Evolutionary conservation across 2,113 vertebrate species (phyloP).

Genomic region (Myocastor coypus): DNA sequence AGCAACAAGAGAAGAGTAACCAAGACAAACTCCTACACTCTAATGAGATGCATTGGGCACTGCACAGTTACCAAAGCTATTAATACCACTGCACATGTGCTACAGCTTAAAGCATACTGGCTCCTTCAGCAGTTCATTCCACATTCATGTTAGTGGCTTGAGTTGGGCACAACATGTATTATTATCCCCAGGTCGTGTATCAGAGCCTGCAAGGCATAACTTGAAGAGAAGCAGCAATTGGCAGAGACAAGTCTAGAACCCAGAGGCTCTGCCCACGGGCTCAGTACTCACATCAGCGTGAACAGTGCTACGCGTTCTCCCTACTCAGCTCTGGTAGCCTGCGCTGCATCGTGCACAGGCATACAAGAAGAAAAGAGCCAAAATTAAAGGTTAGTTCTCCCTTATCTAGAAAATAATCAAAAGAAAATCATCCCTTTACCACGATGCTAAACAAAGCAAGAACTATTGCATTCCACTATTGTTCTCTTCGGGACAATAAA

Average conservation of each 20-base stretch:
- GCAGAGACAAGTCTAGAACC: neutral
- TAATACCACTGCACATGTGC: neutral
- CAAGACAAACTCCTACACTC: too few relatives aligned
- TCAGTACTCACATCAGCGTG: neutral
- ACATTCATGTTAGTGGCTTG: neutral
- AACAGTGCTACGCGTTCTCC: neutral
- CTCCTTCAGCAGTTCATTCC: neutral
- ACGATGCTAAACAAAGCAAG: neutral
- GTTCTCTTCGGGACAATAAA: neutral
- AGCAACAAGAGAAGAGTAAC: too few relatives aligned
- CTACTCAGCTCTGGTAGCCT: neutral
- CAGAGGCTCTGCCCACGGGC: neutral
- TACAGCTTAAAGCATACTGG: neutral
- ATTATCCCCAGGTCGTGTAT: neutral
- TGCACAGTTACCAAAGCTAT: neutral
- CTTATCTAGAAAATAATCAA: neutral
- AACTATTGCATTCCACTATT: neutral
- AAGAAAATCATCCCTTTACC: neutral
- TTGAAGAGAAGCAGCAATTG: neutral
- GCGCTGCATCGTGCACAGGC: neutral
- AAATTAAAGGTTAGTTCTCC: neutral
- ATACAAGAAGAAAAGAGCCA: neutral
- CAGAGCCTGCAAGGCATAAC: neutral
- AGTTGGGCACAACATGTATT: neutral
- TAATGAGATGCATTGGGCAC: neutral